phyloP scores from a whole-genome alignment of 2,888 invertebrate species.

The Metacarcinus magister region DNA sequence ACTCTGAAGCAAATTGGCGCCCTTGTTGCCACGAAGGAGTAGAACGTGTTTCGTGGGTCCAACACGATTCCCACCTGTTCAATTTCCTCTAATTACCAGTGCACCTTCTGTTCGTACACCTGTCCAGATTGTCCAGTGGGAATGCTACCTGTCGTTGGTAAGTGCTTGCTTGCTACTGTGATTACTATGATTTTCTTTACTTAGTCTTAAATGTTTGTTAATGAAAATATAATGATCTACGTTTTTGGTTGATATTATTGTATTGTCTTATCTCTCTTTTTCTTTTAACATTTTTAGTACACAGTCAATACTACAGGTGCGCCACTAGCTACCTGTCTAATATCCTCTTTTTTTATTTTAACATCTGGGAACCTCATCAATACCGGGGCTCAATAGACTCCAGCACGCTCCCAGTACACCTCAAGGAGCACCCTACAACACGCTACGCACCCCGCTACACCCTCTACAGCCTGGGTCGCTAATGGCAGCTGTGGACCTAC shows the following conservation, averaged over 20 bases:
- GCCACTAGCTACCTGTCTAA: neutral
- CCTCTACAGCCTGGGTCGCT: neutral
- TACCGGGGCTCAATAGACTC: neutral
- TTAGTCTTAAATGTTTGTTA: neutral
- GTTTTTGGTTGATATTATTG: neutral
- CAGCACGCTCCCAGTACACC: neutral
- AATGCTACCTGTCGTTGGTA: neutral
- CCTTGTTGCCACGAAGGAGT: neutral
- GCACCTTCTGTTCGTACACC: constrained; percentile 19
- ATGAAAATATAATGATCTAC: no score
- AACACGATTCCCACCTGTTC: constrained; percentile 19
- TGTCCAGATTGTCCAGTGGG: neutral
- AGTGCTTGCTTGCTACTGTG: neutral
- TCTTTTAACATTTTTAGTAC: neutral
- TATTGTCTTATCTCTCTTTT: neutral
- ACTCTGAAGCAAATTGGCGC: constrained; percentile 14
- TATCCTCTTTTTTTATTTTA: neutral
- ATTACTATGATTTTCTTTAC: neutral
- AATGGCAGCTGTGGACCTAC: neutral
- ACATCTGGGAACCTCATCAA: neutral
- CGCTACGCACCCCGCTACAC: neutral
- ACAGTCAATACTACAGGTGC: neutral
- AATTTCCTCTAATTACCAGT: constrained; percentile 11
- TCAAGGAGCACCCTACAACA: neutral
- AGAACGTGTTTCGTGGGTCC: constrained; percentile 10